A percentile compares a stretch with the other conserved stretches of the same genome.
Conservation (phyloP, 2,113 vertebrate species). For the Nymphicus hollandicus region DNA sequence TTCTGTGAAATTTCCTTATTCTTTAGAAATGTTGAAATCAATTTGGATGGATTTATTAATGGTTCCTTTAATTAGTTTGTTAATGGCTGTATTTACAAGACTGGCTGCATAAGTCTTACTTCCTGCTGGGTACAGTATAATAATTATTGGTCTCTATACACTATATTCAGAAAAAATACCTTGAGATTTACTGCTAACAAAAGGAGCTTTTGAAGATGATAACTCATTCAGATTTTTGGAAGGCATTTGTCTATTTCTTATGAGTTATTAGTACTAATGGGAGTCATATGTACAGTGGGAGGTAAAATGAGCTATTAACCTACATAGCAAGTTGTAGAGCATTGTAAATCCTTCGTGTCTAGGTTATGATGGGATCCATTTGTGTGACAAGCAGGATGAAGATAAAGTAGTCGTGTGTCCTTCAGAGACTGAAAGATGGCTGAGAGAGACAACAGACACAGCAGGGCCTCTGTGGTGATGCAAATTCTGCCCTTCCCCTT, state of each 20-base stretch:
- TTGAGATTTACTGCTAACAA: neutral
- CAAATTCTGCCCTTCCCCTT: neutral
- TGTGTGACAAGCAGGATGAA: neutral
- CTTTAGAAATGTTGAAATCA: conserved; percentile 12
- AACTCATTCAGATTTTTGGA: neutral
- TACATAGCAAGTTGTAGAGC: neutral
- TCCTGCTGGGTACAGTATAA: neutral
- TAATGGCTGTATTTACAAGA: conserved; percentile 11
- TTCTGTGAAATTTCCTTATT: neutral
- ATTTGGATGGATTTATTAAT: conserved; percentile 6
- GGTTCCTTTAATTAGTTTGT: conserved; percentile 28
- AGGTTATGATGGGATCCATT: neutral
- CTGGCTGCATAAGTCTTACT: neutral
- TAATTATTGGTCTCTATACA: neutral
- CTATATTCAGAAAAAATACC: neutral
- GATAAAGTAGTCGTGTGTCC: neutral
- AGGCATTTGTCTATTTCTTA: neutral
- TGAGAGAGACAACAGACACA: neutral
- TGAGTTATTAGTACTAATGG: neutral
- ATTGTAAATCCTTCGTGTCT: neutral
- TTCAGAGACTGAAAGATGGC: neutral
- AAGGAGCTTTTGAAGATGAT: neutral
- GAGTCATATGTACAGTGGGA: neutral
- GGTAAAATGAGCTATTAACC: neutral
- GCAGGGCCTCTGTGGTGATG: neutral